Base-by-base conservation (phyloP, 2,888 invertebrate genomes). In the Aleiodes testaceus region DNA sequence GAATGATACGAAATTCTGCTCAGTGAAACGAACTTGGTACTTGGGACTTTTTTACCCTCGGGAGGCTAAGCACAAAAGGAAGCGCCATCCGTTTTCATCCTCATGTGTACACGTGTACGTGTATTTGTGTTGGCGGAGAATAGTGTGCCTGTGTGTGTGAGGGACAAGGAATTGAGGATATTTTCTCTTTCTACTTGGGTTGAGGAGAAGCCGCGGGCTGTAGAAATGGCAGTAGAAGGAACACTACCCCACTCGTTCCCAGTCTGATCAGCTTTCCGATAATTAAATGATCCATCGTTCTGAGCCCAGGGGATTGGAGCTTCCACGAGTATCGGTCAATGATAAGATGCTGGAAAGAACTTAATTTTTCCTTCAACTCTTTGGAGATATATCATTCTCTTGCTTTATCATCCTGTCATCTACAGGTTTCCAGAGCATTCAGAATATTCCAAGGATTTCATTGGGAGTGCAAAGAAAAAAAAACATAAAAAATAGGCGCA, bases 231-330 rank as follows among this genome's bases (percentile, higher is more conserved):
- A 26, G 22, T n/a, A 20, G n/a, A 30, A 59, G 7, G 26, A n/a
- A 64, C 73, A 61, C 9, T 36, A 26, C 3, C 36, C 52, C 49
- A 47, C 70, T 72, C 14, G 16, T 47, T 71, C 50, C 50, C 45
- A 66, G 74, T 74, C 65, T 71, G 80, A 79, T 80, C 79, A 79
- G 75, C 76, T 79, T 80, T 78, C 74, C 79, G 76, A 78, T 79
- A 77, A 78, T 76, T 75, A 79, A 80, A 77, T 79, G 77, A 80
- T 79, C 77, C 75, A 55, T 49, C 72, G 53, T 72, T 71, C 69
- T 70, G 52, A 66, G 49, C 71, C 67, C 59, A 63, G 72, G 69
- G 70, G 68, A 68, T 68, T 47, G 11, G 22, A 22, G 14, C 61
- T 45, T 63, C 55, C 68, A 22, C 72, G 70, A 50, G 72, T 74